A percentile compares a stretch with the other conserved stretches of the same genome.
These are phyloP conservation scores for Poecilia picta DNA, from an alignment of 2,797 vertebrate species.

Conservation along the genomic window DNA sequence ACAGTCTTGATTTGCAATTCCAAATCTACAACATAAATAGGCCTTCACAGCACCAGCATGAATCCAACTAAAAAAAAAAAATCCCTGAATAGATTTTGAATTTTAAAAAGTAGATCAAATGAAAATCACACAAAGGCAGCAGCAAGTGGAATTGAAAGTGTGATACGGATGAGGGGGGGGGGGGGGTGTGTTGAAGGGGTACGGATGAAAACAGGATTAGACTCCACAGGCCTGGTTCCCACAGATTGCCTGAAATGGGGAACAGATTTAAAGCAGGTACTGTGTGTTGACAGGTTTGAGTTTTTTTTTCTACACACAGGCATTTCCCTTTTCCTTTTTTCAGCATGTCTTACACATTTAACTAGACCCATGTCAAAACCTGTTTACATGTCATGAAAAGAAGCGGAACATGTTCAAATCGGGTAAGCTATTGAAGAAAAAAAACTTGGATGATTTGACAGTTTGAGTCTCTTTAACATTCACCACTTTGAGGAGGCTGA, in stretches of 20 bases:
- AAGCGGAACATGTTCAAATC: constrained; percentile 82
- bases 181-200: constrained; percentile 62
- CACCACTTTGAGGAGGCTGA: constrained; percentile 60
- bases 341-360: constrained; percentile 82
- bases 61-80: constrained; percentile 82
- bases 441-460: constrained; percentile 83
- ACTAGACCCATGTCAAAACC: constrained; percentile 83
- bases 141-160: constrained; percentile 88
- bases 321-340: constrained; percentile 69
- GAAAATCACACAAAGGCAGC: constrained; percentile 85
- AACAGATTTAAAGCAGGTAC: constrained; percentile 87
- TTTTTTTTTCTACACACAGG: constrained; percentile 50
- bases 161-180: constrained; percentile 84
- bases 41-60: constrained; percentile 77
- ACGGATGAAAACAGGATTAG: constrained; percentile 88
- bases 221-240: constrained; percentile 86
- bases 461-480: constrained; percentile 72
- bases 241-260: constrained; percentile 86
- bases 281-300: constrained; percentile 84
- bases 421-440: constrained; percentile 77
- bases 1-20: constrained; percentile 80
- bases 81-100: constrained; percentile 86
- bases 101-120: constrained; percentile 89
- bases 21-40: constrained; percentile 81
- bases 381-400: constrained; percentile 87